Evolutionary conservation across 2,113 vertebrate species (phyloP).

Genomic region (Melanotaenia duboulayi): DNA sequence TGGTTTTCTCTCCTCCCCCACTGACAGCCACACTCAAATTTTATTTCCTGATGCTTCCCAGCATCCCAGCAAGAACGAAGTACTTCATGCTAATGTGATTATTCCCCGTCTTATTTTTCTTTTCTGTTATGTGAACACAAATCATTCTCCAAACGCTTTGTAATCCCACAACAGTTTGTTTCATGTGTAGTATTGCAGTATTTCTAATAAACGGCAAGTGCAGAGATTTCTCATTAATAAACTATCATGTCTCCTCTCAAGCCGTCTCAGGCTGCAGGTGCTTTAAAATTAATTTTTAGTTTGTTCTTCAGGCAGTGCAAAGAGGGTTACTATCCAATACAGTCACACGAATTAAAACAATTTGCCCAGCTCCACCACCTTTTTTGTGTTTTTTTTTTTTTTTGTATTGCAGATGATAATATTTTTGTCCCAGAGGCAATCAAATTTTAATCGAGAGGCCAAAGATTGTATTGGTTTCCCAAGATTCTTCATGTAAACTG

Average conservation of each 20-base stretch:
- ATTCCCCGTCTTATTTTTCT: conserved; percentile 36
- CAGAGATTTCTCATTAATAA: conserved; percentile 51
- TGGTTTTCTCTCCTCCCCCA: conserved; percentile 10
- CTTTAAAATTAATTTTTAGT: conserved; percentile 28
- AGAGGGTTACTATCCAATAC: conserved; percentile 2
- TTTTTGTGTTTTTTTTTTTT: conserved; percentile 29
- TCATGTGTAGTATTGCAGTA: conserved; percentile 35
- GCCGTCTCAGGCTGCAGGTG: not conserved
- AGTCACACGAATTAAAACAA: conserved; percentile 16
- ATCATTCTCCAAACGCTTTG: conserved; percentile 22
- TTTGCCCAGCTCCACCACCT: not conserved
- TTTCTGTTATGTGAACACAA: conserved; percentile 10
- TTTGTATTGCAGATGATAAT: conserved; percentile 14
- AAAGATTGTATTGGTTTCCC: conserved; percentile 24
- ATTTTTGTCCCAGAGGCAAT: not conserved
- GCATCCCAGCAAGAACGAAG: conserved; percentile 37
- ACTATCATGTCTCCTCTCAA: conserved; percentile 24
- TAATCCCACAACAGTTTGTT: conserved; percentile 20
- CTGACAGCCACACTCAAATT: not conserved
- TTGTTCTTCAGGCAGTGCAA: conserved; percentile 1
- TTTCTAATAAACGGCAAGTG: conserved; percentile 38
- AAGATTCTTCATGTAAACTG: not conserved
- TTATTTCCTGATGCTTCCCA: conserved; percentile 13
- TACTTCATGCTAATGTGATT: conserved; percentile 37
- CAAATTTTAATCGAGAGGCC: conserved; percentile 18